Base-by-base conservation (phyloP, 2,113 vertebrate genomes). In the Ptyas mucosa region DNA sequence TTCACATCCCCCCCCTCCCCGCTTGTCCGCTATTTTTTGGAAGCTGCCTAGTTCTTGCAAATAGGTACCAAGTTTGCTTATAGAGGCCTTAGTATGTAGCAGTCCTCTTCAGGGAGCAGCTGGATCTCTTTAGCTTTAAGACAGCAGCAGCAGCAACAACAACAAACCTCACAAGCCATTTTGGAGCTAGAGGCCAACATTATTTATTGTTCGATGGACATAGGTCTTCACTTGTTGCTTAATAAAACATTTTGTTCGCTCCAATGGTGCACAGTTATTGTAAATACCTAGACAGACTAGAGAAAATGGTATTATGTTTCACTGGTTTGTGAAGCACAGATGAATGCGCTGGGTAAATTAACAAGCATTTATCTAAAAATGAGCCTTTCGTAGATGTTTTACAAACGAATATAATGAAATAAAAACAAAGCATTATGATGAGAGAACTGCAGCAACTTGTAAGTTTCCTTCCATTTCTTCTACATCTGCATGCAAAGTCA, bases 401-500 rank as follows among this genome's bases (percentile, higher is more conserved):
- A 26, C 54, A 93, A 94, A 85, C 86, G 49, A 8, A 34, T 8
- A 51, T 81, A 95, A 93, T 88, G 54, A 85, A 57, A 94, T 43
- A 96, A 95, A 94, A 90, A 21, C 55, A 92, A 95, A 96, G 91
- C 61, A 61, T 93, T 93, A 85, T 91, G 85, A 87, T 81, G 89
- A 95, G 52, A 93, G 92, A 88, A 55, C 52, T 52, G 90, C 88
- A 95, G 90, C 88, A 95, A 93, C 26, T 54, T 93, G 29, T 91
- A 95, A 64, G 93, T 49, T 89, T 95, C 88, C 91, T 90, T 95
- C 55, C 34, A 64, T 96, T 95, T 95, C 85, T 95, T 96, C 88
- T 89, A 94, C 54, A 95, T 94, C 87, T 97, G 87, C 53, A 39
- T 94, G 88, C 94, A 96, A 94, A 96, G 95, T 95, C 93, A 96